Base-by-base conservation (phyloP, 1,140 invertebrate genomes). In the Marisa cornuarietis region DNA sequence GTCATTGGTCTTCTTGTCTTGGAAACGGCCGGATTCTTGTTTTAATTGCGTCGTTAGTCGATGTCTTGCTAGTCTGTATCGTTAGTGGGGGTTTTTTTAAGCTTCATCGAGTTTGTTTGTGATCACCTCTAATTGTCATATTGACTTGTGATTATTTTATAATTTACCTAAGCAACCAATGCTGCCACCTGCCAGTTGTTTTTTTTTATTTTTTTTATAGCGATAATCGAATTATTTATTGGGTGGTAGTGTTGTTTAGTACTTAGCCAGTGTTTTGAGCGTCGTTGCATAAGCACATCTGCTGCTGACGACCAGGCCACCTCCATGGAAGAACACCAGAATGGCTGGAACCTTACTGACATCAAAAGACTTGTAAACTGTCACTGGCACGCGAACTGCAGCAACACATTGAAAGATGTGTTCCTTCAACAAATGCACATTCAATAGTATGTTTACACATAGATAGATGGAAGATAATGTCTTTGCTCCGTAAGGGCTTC, bases 311-410 rank as follows among this genome's bases (percentile, higher is more conserved):
- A 83, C 79, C 61, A 81, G 63, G 13, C 84, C 85, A 31, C 85
- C 85, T 2, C 85, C 85, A 69, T 86, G 85, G 72, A 84, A 86
- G 68, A 78, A 86, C 4, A 86, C 76, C 58, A 81, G 58, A 22
- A 85, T 83, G 22, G 81, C 71, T 26, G 83, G 72, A 20, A 75
- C 73, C 9, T 42, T 9, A 13, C 75, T 51, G 24, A 51, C 49
- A 0, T 54, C 20, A 11, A 14, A 22, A 9, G 81, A 79, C 66
- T 71, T 81, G 75, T 84, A 84, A 8, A 84, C 81, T 20, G 72
- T 71, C 13, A 79, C 76, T 24, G 81, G 79, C 24, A 84, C 79
- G 16, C 81, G 81, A 20, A 76, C 82, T 75, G 74, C 2, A 75
- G 69, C 22, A 24, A n/a, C 51, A 76, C 58, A 77, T 61, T 31